These are phyloP conservation scores for Frieseomelitta varia DNA, from an alignment of 1,140 invertebrate genomes.

Conservation along the genomic window DNA sequence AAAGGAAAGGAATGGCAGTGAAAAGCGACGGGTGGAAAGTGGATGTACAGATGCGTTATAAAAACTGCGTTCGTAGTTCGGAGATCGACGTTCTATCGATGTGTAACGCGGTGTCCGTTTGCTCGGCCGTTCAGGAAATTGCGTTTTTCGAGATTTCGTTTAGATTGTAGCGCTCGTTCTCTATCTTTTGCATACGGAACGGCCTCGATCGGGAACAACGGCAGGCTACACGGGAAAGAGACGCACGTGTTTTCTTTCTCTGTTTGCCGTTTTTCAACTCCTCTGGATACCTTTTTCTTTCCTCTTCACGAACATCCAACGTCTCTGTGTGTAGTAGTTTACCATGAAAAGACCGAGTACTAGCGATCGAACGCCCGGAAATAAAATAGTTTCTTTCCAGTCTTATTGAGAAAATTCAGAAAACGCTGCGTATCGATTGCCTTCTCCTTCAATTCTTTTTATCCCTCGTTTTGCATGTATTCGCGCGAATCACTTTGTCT, in stretches of 20 bases:
- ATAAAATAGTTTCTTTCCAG: slow-evolving; percentile 59
- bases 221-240: slow-evolving; percentile 30
- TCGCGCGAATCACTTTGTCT: slow-evolving; percentile 27
- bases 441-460: not conserved
- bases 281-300: not conserved
- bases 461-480: slow-evolving; percentile 8
- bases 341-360: slow-evolving; percentile 47
- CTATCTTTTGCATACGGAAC: slow-evolving; percentile 66
- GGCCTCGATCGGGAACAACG: not conserved
- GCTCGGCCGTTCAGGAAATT: slow-evolving; percentile 70
- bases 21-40: not conserved
- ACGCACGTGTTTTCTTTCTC: not conserved
- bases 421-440: slow-evolving; percentile 58
- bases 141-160: slow-evolving; percentile 70
- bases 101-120: slow-evolving; percentile 39
- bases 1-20: not conserved
- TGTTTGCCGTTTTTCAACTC: not conserved
- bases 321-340: slow-evolving; percentile 47
- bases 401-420: slow-evolving; percentile 54
- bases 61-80: slow-evolving; percentile 47
- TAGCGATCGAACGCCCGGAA: slow-evolving; percentile 64
- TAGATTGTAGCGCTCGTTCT: slow-evolving; percentile 64
- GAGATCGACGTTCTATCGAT: slow-evolving; percentile 50
- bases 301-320: not conserved
- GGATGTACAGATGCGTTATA: slow-evolving; percentile 54